phyloP scores from a whole-genome alignment of 2,888 invertebrate species.

The Germaria angustata region DNA sequence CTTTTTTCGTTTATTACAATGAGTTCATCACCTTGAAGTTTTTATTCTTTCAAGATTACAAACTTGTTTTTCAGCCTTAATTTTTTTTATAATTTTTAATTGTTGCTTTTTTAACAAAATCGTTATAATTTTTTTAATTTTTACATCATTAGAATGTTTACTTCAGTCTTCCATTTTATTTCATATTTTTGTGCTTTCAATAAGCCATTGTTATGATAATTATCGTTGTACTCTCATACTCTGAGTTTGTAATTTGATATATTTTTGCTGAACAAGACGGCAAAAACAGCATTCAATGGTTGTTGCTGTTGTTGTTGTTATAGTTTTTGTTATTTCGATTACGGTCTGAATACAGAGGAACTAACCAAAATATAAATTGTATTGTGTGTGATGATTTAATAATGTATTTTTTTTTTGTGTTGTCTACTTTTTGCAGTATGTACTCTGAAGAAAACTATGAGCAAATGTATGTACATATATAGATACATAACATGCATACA shows the following conservation, averaged over 20 bases:
- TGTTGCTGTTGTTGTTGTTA: background rate
- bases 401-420: conserved; percentile 44
- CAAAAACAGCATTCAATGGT: conserved; percentile 60
- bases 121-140: conserved; percentile 33
- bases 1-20: background rate
- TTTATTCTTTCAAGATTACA: no score
- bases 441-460: no score
- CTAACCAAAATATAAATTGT: conserved; percentile 52
- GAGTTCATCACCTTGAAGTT: background rate
- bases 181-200: conserved; percentile 34
- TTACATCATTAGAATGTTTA: conserved; percentile 57
- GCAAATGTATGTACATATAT: background rate
- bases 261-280: conserved; percentile 54
- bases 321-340: conserved; percentile 13
- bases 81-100: background rate
- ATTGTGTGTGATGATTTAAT: conserved; percentile 65
- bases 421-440: conserved; percentile 1
- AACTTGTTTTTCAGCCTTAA: no score
- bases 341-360: conserved; percentile 56
- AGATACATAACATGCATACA: no score
- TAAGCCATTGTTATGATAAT: conserved; percentile 67
- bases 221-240: conserved; percentile 58
- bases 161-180: conserved; percentile 19
- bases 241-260: conserved; percentile 57
- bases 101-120: background rate